These are phyloP conservation scores for Gibbula magus DNA, from an alignment of 2,888 invertebrate genomes.

Conservation along the genomic window DNA sequence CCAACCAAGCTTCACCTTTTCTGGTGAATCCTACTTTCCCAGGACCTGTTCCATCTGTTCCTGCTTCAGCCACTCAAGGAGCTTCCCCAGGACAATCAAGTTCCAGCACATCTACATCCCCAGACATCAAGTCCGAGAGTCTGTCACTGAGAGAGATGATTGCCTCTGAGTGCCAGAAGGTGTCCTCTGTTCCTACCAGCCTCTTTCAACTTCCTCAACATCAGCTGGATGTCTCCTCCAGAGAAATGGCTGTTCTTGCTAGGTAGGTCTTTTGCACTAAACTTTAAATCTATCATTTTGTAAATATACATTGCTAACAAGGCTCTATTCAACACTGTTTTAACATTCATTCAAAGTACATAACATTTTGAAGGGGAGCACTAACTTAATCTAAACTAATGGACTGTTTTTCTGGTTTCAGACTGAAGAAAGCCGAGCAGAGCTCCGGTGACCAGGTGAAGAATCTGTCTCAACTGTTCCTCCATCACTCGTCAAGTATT, in stretches of 20 bases:
- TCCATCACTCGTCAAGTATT: conserved; percentile 52
- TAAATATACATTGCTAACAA: too few relatives aligned
- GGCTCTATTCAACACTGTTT: too few relatives aligned
- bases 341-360: background rate
- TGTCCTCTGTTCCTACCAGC: background rate
- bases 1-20: too few relatives aligned
- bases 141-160: background rate
- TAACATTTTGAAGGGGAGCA: background rate
- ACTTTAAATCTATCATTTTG: too few relatives aligned
- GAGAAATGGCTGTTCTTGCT: background rate
- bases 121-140: too few relatives aligned
- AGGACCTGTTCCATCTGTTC: too few relatives aligned
- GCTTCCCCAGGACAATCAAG: too few relatives aligned
- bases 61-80: too few relatives aligned
- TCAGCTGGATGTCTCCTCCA: background rate
- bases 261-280: too few relatives aligned
- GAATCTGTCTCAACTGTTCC: conserved; percentile 50
- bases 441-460: conserved; percentile 42
- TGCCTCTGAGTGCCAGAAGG: background rate
- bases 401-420: background rate
- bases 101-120: too few relatives aligned
- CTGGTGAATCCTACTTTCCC: too few relatives aligned
- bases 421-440: conserved; percentile 20
- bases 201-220: background rate
- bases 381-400: background rate